Evolutionary conservation across 2,888 invertebrate species (phyloP), one percentile per base, ranked within the genome.

Genomic region (Callimorpha dominula): DNA sequence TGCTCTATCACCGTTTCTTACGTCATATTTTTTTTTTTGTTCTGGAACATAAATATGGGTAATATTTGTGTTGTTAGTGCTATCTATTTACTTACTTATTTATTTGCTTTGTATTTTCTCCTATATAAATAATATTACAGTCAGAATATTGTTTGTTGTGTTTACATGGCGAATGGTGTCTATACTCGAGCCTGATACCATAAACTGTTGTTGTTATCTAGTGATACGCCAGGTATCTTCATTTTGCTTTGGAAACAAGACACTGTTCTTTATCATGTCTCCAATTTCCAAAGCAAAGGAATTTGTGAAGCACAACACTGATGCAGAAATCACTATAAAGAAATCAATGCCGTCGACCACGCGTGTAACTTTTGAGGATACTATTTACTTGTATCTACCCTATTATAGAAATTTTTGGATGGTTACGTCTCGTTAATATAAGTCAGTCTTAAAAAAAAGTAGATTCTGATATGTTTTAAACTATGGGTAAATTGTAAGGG

Each of bases 271-370:
- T 57, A 57, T 57, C 57, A 57, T 57, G 57, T 20, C 57, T 57
- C 57, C 57, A 42, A 42, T 40, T 70, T 60, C 60, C 12, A 60
- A 60, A 31, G 60, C 60, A 60, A 60, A 60, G 60, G 60, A 60
- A 60, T 31, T 31, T 12, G 31, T 60, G 12, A 11, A 60, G 60
- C 5, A 31, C 31, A 60, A 31, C 12, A 31, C 31, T 60, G 60
- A 60, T 40, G n/a, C 43, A 57, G 9, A 20, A 12, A 60, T 31
- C 11, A 11, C 20, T 14, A 54, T 9, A 8, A 7, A 52, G 20
- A 54, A n/a, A 20, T 54, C n/a, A n/a, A 11, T 54, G 54, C n/a
- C n/a, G 20, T n/a, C 9, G 11, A 12, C 31, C 14, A 31, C 1
- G 4, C n/a, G n/a, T n/a, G 11, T 9, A 12, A 60, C 31, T 12